A percentile compares a stretch with the other conserved stretches of the same genome.
These are phyloP conservation scores for Amphipyra berbera DNA, from an alignment of 2,888 invertebrate species.

Conservation along the genomic window DNA sequence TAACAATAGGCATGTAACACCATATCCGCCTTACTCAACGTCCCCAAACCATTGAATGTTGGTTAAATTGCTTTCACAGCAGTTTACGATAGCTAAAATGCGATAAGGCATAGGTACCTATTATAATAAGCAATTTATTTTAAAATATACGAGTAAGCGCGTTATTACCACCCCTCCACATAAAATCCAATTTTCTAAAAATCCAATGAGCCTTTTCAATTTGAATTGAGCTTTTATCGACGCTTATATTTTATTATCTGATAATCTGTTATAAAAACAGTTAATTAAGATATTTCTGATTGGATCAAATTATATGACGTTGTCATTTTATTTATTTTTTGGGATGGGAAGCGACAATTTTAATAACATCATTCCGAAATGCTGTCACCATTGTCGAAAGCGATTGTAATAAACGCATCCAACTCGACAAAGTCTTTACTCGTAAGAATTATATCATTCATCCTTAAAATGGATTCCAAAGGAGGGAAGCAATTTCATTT, in stretches of 20 bases:
- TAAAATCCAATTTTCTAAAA: slow-evolving; percentile 64
- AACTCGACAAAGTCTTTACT: slow-evolving; percentile 86
- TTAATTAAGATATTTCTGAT: slow-evolving; percentile 44
- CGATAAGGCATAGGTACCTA: slow-evolving; percentile 70
- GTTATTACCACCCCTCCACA: slow-evolving; percentile 62
- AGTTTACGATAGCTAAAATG: slow-evolving; percentile 68
- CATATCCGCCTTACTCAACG: slow-evolving; percentile 64
- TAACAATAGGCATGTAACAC: slow-evolving; percentile 64
- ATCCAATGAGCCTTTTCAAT: slow-evolving; percentile 60
- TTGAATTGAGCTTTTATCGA: slow-evolving; percentile 52
- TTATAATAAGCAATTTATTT: slow-evolving; percentile 74
- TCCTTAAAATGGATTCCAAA: slow-evolving; percentile 89
- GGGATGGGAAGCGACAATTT: not conserved
- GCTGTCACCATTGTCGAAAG: slow-evolving; percentile 41
- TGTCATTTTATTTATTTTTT: slow-evolving; percentile 13
- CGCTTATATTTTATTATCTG: slow-evolving; percentile 46
- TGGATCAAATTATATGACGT: slow-evolving; percentile 18
- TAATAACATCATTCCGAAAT: slow-evolving; percentile 18
- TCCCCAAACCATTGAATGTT: slow-evolving; percentile 71
- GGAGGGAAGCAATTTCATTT: slow-evolving; percentile 89
- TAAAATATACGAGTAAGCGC: slow-evolving; percentile 69
- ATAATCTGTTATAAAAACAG: slow-evolving; percentile 46
- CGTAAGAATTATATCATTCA: slow-evolving; percentile 88
- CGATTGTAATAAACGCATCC: slow-evolving; percentile 76
- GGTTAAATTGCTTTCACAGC: slow-evolving; percentile 74